A percentile compares a stretch with the other conserved stretches of the same genome.
Evolutionary conservation across 2,888 invertebrate genomes (phyloP).

Genomic region (Philopedon plagiatum): DNA sequence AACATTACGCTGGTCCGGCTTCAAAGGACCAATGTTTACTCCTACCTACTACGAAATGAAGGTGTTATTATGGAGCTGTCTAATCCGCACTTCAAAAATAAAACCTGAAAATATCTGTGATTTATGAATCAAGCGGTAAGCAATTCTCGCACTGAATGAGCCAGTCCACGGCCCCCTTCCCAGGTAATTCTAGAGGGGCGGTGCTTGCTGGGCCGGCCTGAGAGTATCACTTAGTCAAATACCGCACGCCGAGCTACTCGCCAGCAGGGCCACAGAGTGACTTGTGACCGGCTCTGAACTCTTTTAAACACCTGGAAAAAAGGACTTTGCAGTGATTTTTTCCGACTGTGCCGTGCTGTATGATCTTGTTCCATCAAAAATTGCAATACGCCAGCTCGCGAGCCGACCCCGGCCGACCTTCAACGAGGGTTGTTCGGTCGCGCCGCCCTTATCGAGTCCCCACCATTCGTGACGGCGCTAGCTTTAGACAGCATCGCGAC

Average conservation of each 20-base stretch:
- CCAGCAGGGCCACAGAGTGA: constrained; percentile 53
- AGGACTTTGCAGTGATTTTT: constrained; percentile 47
- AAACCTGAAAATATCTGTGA: constrained; percentile 63
- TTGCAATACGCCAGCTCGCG: constrained; percentile 60
- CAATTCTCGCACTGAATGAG: constrained; percentile 67
- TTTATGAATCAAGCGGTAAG: constrained; percentile 65
- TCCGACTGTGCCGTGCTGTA: constrained; percentile 43
- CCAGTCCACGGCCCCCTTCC: constrained; percentile 60
- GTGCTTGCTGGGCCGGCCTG: constrained; percentile 65
- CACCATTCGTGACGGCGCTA: constrained; percentile 66
- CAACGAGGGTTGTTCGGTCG: constrained; percentile 67
- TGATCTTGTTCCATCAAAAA: constrained; percentile 55
- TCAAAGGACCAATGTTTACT: constrained; percentile 3
- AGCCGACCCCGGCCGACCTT: constrained; percentile 63
- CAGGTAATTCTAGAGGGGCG: constrained; percentile 67
- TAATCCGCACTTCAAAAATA: constrained; percentile 44
- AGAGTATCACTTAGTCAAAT: constrained; percentile 67
- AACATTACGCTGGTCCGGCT: not conserved
- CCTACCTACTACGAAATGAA: constrained; percentile 22
- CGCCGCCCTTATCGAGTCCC: constrained; percentile 67
- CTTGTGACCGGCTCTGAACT: constrained; percentile 44
- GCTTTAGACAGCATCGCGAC: constrained; percentile 68
- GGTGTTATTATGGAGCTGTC: constrained; percentile 42
- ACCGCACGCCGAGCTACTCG: constrained; percentile 62
- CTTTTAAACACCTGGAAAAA: constrained; percentile 40